phyloP scores from a whole-genome alignment of 2,888 invertebrate species.

The Craniophora ligustri region DNA sequence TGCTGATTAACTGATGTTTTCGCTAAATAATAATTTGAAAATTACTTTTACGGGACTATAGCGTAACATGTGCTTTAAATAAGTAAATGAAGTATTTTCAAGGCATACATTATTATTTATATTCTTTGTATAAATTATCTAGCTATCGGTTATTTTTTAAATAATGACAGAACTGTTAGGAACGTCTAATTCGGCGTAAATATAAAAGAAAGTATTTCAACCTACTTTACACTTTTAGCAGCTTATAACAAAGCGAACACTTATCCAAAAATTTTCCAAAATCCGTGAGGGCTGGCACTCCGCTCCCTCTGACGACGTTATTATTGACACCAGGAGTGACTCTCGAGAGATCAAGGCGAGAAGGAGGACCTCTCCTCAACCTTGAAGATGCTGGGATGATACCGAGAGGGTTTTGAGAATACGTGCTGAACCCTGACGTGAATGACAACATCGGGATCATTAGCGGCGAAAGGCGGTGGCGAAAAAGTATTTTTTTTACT shows the following conservation, averaged over 20 bases:
- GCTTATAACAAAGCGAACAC: constrained; percentile 50
- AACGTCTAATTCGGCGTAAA: too few species aligned
- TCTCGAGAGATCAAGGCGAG: constrained; percentile 64
- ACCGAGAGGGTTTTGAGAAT: constrained; percentile 49
- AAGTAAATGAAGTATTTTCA: too few species aligned
- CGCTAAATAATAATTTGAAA: too few species aligned
- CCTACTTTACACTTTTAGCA: constrained; percentile 22
- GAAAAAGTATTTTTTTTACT: constrained; percentile 14
- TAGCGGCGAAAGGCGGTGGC: constrained; percentile 16
- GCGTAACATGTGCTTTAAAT: too few species aligned
- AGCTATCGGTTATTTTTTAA: too few species aligned
- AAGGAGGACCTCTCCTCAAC: constrained; percentile 42
- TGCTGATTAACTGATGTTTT: too few species aligned
- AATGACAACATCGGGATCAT: constrained; percentile 39
- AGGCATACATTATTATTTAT: too few species aligned
- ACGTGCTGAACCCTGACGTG: constrained; percentile 33
- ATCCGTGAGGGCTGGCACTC: constrained; percentile 30
- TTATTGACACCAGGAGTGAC: constrained; percentile 66
- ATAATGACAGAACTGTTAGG: too few species aligned
- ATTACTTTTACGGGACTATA: too few species aligned
- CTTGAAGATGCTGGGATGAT: constrained; percentile 34
- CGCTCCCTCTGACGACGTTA: constrained; percentile 53
- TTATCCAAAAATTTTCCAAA: constrained; percentile 45
- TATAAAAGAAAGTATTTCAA: constrained; percentile 8
- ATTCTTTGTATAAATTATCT: too few species aligned